Evolutionary conservation across 2,888 invertebrate species (phyloP), one percentile per base, ranked within the genome.

Genomic region (Parochlus steinenii): DNA sequence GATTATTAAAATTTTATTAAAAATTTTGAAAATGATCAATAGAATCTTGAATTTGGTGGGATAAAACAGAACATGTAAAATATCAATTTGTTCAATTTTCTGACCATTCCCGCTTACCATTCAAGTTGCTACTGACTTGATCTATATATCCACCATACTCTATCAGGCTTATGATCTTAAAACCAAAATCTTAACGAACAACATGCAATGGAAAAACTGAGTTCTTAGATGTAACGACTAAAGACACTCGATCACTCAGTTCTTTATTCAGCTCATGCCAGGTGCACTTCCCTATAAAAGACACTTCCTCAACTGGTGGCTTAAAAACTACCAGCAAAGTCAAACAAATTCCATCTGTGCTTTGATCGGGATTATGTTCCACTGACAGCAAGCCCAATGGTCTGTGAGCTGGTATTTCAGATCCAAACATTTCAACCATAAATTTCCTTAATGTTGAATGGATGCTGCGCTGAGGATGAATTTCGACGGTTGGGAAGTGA

Each of bases 351-450:
- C 89, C 89, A 59, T 89, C 87, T 36, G 65, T 63, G 33, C 45
- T 43, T 7, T 61, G 50, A 10, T 62, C 56, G 3, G 69, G 63
- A 43, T 64, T 62, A 47, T 79, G 76, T 53, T 85, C 82, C 15
- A 86, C 64, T 43, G 76, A 75, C 18, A 89, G 58, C 17, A 87
- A 54, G 1, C 89, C 89, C 47, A 80, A 69, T 0, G 86, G 87
- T 45, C 79, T 68, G 54, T 89, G 89, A 41, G 77, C 73, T 0
- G 85, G 79, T 17, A 87, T 71, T 52, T 81, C 85, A 36, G 81
- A 75, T 14, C 87, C 87, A 63, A 89, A 89, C 50, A 89, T 71
- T 58, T 89, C 83, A 41, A 83, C 77, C 85, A 90, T 85, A 54
- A 86, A 90, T 53, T 78, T 77, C 44, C 83, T 71, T 42, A 90